Conservation (phyloP, 2,888 invertebrate species). For the Andrena flavipes region DNA sequence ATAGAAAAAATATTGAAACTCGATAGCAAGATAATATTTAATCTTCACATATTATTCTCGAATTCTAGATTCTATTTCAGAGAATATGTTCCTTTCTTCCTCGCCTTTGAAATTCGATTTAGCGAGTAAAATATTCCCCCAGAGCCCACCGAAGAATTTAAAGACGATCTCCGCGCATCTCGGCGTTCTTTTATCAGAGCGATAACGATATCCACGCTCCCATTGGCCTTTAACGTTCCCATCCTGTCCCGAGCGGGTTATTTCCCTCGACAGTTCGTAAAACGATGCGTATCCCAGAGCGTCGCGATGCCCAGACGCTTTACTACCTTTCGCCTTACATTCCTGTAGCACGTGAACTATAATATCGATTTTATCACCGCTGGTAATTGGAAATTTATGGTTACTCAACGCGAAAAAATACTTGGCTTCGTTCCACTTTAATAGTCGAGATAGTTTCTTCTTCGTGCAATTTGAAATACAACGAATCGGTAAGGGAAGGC, state of each 20-base stretch:
- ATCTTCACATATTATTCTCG: too few relatives aligned
- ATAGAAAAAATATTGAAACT: too few relatives aligned
- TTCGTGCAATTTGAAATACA: too few relatives aligned
- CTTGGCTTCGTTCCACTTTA: background rate
- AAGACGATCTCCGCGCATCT: background rate
- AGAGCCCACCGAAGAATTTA: background rate
- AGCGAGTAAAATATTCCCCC: background rate
- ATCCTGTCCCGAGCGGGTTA: slow-evolving; percentile 21
- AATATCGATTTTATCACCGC: slow-evolving; percentile 58
- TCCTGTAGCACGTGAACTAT: slow-evolving; percentile 29
- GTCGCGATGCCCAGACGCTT: slow-evolving; percentile 39
- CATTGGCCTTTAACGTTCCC: slow-evolving; percentile 42
- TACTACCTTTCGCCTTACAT: too few relatives aligned
- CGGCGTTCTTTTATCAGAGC: slow-evolving; percentile 18
- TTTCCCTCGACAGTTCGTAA: slow-evolving; percentile 46
- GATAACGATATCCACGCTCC: slow-evolving; percentile 21
- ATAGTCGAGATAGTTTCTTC: background rate
- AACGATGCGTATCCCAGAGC: slow-evolving; percentile 13
- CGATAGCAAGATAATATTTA: too few relatives aligned
- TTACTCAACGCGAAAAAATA: slow-evolving; percentile 19
- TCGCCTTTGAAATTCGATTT: background rate
- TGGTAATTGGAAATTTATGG: slow-evolving; percentile 53
- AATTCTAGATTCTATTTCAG: too few relatives aligned
- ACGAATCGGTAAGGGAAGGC: too few relatives aligned
- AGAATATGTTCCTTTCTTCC: background rate